Percentiles rank a stretch among this genome's conserved stretches.
These are phyloP conservation scores for Eulithis prunata DNA, from an alignment of 2,888 invertebrate genomes.

Conservation along the genomic window DNA sequence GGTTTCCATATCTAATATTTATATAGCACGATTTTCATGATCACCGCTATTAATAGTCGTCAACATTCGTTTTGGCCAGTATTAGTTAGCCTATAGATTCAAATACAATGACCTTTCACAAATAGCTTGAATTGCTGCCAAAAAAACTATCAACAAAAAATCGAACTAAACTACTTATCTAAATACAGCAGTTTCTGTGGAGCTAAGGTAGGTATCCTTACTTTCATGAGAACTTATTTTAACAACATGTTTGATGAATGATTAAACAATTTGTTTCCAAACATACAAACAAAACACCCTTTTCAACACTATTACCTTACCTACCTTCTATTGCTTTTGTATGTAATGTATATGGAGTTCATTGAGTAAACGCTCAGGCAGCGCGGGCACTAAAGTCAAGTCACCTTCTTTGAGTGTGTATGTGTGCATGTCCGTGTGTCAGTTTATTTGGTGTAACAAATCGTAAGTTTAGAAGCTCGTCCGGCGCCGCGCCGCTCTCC, in stretches of 20 bases:
- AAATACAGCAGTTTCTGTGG: too few relatives aligned
- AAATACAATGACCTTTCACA: conserved; percentile 20
- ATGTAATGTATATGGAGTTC: conserved; percentile 47
- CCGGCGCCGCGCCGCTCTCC: conserved; percentile 63
- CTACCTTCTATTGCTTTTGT: background rate
- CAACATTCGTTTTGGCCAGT: conserved; percentile 5
- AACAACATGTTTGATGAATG: too few relatives aligned
- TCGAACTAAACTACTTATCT: too few relatives aligned
- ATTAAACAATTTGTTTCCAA: background rate
- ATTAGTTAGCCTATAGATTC: background rate
- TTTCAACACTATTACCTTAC: too few relatives aligned
- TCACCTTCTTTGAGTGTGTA: conserved; percentile 39
- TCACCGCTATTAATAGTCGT: conserved; percentile 27
- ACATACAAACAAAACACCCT: background rate
- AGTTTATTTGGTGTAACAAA: conserved; percentile 59
- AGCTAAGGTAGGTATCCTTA: too few relatives aligned
- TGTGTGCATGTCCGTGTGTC: conserved; percentile 45
- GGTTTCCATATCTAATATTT: too few relatives aligned
- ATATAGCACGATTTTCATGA: background rate
- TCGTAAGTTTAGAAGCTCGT: conserved; percentile 65
- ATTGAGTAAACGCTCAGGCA: conserved; percentile 72
- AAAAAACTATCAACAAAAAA: conserved; percentile 9
- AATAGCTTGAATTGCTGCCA: conserved; percentile 22
- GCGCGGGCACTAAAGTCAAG: conserved; percentile 58
- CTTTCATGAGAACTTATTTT: too few relatives aligned